These are phyloP conservation scores for Rhynchophorus ferrugineus DNA, from an alignment of 1,140 invertebrate genomes.

Conservation along the genomic window DNA sequence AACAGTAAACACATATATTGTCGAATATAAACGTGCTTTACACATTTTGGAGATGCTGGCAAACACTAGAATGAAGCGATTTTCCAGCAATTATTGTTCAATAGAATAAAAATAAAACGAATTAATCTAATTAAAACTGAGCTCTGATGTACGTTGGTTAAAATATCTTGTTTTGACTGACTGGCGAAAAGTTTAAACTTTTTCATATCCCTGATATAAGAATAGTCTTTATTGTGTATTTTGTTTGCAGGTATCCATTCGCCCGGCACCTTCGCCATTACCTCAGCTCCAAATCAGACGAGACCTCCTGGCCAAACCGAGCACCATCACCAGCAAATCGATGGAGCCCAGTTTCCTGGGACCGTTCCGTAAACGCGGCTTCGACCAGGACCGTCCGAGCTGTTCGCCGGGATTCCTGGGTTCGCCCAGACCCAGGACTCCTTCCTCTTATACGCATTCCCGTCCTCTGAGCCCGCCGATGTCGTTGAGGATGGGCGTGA, in stretches of 20 bases:
- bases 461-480: conserved; percentile 27
- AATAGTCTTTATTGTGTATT: too few relatives aligned
- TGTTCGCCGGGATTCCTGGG: conserved; percentile 12
- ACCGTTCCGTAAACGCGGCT: conserved; percentile 32
- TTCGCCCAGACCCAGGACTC: conserved; percentile 12
- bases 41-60: too few relatives aligned
- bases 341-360: conserved; percentile 30
- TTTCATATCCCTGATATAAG: too few relatives aligned
- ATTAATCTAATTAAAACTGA: too few relatives aligned
- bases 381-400: conserved; percentile 32
- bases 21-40: too few relatives aligned
- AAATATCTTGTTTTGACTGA: too few relatives aligned
- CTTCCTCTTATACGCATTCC: conserved; percentile 11
- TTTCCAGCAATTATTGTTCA: too few relatives aligned
- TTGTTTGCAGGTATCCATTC: background rate
- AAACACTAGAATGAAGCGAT: too few relatives aligned
- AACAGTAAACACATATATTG: too few relatives aligned
- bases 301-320: conserved; percentile 48
- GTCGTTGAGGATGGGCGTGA: conserved; percentile 25
- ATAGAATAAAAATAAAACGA: too few relatives aligned
- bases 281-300: conserved; percentile 63
- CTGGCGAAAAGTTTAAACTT: too few relatives aligned
- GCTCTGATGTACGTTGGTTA: too few relatives aligned
- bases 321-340: conserved; percentile 40
- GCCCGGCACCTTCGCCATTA: conserved; percentile 38